Base-by-base conservation (phyloP, 2,113 vertebrate genomes). In the Pseudorasbora parva region DNA sequence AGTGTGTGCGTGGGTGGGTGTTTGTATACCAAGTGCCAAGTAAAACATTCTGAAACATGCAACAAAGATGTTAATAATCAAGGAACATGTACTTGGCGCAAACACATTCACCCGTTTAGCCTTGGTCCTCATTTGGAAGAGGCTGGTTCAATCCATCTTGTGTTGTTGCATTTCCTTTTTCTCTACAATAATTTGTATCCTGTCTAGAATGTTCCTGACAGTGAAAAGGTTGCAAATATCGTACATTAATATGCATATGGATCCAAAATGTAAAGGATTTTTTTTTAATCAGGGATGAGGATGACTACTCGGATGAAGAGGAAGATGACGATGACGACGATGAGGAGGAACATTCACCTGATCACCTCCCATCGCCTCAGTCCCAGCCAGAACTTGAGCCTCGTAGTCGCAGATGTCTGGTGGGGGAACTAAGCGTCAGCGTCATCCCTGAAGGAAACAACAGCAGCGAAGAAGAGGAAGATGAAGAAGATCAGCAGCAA, bases 271-370 rank as follows among this genome's bases (percentile, higher is more conserved):
- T 56, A 78, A 9, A 19, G 6, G 2, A 51, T 77, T 17, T 37
- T 33, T 37, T 3, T 41, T 8, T 60, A 85, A 90, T 94, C 92
- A 97, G 98, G 5, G 96, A 96, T 93, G 96, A 96, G 73, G 96
- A 97, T 86, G 96, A 98, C 88, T 97, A 97, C 75, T 97, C 97
- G 0, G 96, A 97, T 0, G 95, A 97, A 87, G 96, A 95, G 0
- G 97, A 97, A 33, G 96, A 96, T 3, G 95, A 66, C 0, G 95
- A 95, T 5, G 96, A 96, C 0, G 92, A 94, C 8, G 95, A 95
- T 0, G 49, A 94, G 93, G 86, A 94, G 91, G 76, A 68, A 84
- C 86, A 77, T 81, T 51, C 84, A 25, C 15, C 1, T 7, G 79
- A 89, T 71, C 87, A 88, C 79, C 76, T 87, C 21, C 88, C 87